Evolutionary conservation across 1,140 invertebrate species (phyloP).

Genomic region (Phymastichus coffea): DNA sequence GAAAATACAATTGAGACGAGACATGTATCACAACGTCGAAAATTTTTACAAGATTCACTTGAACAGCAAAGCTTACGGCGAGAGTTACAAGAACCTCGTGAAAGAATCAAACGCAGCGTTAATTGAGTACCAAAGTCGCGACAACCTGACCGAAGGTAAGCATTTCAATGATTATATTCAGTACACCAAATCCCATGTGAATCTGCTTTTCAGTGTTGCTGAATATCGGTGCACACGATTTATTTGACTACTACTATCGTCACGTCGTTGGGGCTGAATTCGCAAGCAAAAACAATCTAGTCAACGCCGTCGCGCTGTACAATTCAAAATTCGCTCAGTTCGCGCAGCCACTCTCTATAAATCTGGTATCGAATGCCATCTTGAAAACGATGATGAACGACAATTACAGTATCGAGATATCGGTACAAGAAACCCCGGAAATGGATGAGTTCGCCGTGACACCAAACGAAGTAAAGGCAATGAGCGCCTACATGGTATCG

Average conservation of each 20-base stretch:
- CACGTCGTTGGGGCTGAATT: slow-evolving; percentile 44
- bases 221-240: slow-evolving; percentile 30
- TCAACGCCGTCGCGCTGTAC: slow-evolving; percentile 44
- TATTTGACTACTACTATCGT: slow-evolving; percentile 42
- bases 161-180: too few species aligned
- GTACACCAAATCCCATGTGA: too few species aligned
- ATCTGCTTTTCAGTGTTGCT: slow-evolving; percentile 40
- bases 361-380: slow-evolving; percentile 44
- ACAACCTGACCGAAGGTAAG: too few species aligned
- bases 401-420: slow-evolving; percentile 37
- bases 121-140: too few species aligned
- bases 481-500: background rate
- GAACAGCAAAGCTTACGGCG: slow-evolving; percentile 16
- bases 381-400: slow-evolving; percentile 39
- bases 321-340: slow-evolving; percentile 39
- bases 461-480: background rate
- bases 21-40: slow-evolving; percentile 37
- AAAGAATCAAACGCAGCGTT: too few species aligned
- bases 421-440: slow-evolving; percentile 40
- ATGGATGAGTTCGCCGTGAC: slow-evolving; percentile 9
- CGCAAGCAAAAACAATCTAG: slow-evolving; percentile 28
- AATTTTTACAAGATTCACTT: slow-evolving; percentile 35
- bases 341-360: slow-evolving; percentile 44
- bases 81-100: slow-evolving; percentile 31
- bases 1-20: slow-evolving; percentile 34